phyloP scores from a whole-genome alignment of 2,888 invertebrate genomes.

The Trichopria drosophilae region DNA sequence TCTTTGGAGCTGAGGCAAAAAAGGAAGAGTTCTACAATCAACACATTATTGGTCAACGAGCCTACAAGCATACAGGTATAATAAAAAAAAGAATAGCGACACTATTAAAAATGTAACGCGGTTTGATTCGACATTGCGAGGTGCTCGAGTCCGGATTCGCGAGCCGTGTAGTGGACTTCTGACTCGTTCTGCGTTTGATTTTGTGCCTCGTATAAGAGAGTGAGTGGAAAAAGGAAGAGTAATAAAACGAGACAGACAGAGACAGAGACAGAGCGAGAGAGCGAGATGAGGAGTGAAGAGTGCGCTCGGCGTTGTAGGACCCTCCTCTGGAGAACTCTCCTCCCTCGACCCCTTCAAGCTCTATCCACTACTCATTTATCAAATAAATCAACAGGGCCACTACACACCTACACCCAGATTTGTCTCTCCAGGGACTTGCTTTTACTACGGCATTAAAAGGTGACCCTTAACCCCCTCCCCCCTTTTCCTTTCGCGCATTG shows the following conservation, averaged over 20 bases:
- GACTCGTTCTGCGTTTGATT: conserved; percentile 43
- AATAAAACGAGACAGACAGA: conserved; percentile 23
- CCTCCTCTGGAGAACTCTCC: conserved; percentile 51
- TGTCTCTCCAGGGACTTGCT: conserved; percentile 33
- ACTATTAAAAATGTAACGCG: too few species aligned
- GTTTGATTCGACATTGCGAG: too few species aligned
- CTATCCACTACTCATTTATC: conserved; percentile 55
- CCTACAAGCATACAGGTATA: too few species aligned
- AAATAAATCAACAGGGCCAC: conserved; percentile 57
- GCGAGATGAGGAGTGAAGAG: conserved; percentile 48
- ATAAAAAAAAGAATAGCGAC: too few species aligned
- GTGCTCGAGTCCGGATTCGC: conserved; percentile 41
- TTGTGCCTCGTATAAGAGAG: conserved; percentile 28
- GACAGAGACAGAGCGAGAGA: conserved; percentile 26
- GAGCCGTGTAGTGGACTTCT: conserved; percentile 41
- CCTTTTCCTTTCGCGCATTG: neutral
- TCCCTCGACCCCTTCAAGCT: conserved; percentile 44
- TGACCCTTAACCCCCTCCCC: conserved; percentile 11
- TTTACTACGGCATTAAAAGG: conserved; percentile 36
- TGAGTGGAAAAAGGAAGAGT: conserved; percentile 21
- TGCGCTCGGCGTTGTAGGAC: conserved; percentile 56
- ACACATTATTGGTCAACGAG: too few species aligned
- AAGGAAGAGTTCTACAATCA: too few species aligned
- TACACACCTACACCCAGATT: conserved; percentile 53
- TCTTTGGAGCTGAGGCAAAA: too few species aligned